phyloP scores from a whole-genome alignment of 2,888 invertebrate genomes.

The Alentia gelatinosa region DNA sequence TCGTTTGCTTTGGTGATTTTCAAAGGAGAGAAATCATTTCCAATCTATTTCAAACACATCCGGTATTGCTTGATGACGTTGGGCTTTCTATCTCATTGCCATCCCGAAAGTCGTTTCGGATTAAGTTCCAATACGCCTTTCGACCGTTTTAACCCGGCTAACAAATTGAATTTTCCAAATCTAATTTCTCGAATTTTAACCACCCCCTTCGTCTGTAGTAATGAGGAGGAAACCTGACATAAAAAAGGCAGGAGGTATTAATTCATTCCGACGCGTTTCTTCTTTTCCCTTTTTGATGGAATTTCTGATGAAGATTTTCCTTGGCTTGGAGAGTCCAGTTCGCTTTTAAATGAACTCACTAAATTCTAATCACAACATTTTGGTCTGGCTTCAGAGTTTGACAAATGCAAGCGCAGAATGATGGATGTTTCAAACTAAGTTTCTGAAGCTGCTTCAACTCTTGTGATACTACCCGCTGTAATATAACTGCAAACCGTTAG shows the following conservation, averaged over 20 bases:
- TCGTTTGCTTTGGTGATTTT: too few species aligned
- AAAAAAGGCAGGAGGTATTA: conserved; percentile 3
- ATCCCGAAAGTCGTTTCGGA: background rate
- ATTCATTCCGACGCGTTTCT: conserved; percentile 12
- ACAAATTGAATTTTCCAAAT: conserved; percentile 19
- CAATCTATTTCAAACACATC: too few species aligned
- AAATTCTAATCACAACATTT: background rate
- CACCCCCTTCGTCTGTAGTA: background rate
- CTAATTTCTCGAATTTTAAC: conserved; percentile 20
- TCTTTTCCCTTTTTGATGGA: background rate
- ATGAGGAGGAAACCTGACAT: background rate
- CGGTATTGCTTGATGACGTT: too few species aligned
- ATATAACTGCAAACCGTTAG: too few species aligned
- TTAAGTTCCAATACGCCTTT: conserved; percentile 13
- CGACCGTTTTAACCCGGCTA: background rate
- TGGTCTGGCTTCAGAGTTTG: background rate
- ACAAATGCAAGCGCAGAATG: background rate
- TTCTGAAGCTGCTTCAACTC: too few species aligned
- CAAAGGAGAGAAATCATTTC: too few species aligned
- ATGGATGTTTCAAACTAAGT: too few species aligned
- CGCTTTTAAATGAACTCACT: background rate
- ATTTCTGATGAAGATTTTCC: background rate
- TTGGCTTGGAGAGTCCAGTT: background rate
- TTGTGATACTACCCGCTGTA: too few species aligned
- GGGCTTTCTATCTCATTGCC: background rate